phyloP scores from a whole-genome alignment of 2,797 vertebrate species.

The Labroides dimidiatus region DNA sequence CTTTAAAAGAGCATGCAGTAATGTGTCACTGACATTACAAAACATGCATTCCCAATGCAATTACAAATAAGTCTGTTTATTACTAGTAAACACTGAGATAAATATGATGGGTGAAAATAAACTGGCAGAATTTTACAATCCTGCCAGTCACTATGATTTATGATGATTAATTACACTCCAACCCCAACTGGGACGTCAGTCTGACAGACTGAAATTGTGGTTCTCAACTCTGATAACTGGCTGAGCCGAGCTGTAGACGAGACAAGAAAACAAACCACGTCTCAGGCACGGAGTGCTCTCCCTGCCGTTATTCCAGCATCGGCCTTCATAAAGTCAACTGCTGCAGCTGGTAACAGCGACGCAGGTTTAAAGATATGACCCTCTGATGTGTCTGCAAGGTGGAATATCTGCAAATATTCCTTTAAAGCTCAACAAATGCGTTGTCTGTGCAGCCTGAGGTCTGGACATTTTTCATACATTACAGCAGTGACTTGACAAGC shows the following conservation, averaged over 20 bases:
- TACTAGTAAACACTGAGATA: slow-evolving; percentile 45
- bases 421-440: slow-evolving; percentile 29
- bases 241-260: slow-evolving; percentile 42
- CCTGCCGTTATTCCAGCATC: background rate
- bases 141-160: slow-evolving; percentile 62
- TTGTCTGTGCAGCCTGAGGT: slow-evolving; percentile 19
- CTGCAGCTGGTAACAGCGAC: slow-evolving; percentile 9
- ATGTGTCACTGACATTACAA: background rate
- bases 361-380: slow-evolving; percentile 9
- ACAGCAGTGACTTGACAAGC: slow-evolving; percentile 59
- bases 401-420: slow-evolving; percentile 17
- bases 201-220: slow-evolving; percentile 44
- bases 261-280: slow-evolving; percentile 38
- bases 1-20: slow-evolving; percentile 1
- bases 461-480: slow-evolving; percentile 48
- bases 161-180: slow-evolving; percentile 68
- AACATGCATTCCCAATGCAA: slow-evolving; percentile 30
- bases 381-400: slow-evolving; percentile 7
- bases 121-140: slow-evolving; percentile 32
- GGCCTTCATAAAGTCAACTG: slow-evolving; percentile 1
- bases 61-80: slow-evolving; percentile 33
- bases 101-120: slow-evolving; percentile 48
- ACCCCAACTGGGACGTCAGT: slow-evolving; percentile 57
- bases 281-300: slow-evolving; percentile 11
- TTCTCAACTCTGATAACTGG: slow-evolving; percentile 30